Conservation (phyloP, 2,113 vertebrate species). For the Myocastor coypus region DNA sequence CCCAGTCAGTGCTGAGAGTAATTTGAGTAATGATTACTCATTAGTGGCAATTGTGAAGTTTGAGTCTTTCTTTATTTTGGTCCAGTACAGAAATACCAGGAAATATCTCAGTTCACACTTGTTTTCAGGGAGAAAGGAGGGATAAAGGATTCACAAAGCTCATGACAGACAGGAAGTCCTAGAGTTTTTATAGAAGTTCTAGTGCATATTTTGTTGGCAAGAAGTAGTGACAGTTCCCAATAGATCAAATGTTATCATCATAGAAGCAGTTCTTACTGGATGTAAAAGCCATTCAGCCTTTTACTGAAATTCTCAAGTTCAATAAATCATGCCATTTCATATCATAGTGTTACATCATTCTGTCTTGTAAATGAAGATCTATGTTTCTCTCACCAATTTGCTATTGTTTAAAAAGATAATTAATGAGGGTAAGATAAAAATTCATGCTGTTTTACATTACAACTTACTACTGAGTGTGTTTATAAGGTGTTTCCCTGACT, state of each 20-base stretch:
- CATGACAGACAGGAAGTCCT: slow-evolving; percentile 60
- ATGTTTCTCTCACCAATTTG: slow-evolving; percentile 76
- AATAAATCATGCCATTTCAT: slow-evolving; percentile 85
- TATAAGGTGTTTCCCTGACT: slow-evolving; percentile 53
- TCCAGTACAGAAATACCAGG: slow-evolving; percentile 88
- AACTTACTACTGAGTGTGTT: slow-evolving; percentile 72
- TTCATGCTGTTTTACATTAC: slow-evolving; percentile 52
- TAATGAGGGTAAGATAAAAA: slow-evolving; percentile 73
- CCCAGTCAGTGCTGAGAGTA: slow-evolving; percentile 98
- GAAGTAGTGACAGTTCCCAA: slow-evolving; percentile 66
- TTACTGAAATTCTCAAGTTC: slow-evolving; percentile 81
- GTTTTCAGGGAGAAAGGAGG: slow-evolving; percentile 60
- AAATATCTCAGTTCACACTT: slow-evolving; percentile 78
- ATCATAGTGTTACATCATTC: slow-evolving; percentile 62
- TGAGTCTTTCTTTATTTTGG: slow-evolving; percentile 95
- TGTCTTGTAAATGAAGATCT: slow-evolving; percentile 82
- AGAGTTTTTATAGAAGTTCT: slow-evolving; percentile 77
- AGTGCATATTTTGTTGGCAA: slow-evolving; percentile 77
- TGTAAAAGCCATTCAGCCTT: slow-evolving; percentile 69
- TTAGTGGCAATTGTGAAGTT: slow-evolving; percentile 98
- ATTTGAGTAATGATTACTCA: slow-evolving; percentile 99
- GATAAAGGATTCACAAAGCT: slow-evolving; percentile 58
- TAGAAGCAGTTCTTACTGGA: slow-evolving; percentile 77
- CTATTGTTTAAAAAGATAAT: slow-evolving; percentile 78
- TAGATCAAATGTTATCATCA: slow-evolving; percentile 74